Evolutionary conservation across 2,888 invertebrate species (phyloP).

Genomic region (Diachrysia chrysitis): DNA sequence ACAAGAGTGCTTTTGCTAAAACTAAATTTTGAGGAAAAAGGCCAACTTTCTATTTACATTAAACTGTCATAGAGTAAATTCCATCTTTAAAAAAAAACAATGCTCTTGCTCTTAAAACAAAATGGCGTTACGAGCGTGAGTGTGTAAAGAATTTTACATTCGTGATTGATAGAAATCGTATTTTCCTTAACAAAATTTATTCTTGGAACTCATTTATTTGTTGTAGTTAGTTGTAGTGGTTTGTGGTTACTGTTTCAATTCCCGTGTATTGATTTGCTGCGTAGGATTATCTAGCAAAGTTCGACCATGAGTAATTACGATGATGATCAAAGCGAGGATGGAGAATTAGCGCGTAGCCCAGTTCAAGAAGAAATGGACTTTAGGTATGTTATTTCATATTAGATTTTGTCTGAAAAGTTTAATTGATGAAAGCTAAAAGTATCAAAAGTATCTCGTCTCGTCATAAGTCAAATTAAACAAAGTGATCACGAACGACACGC

Average conservation of each 20-base stretch:
- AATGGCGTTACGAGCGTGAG: constrained; percentile 64
- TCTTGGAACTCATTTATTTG: constrained; percentile 11
- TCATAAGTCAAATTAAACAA: not conserved
- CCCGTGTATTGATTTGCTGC: constrained; percentile 13
- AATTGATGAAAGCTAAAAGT: too few species aligned
- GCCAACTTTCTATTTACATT: not conserved
- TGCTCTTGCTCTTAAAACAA: constrained; percentile 59
- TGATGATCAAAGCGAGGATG: constrained; percentile 95
- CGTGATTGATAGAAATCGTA: constrained; percentile 27
- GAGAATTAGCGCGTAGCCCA: constrained; percentile 94
- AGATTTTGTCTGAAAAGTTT: not conserved
- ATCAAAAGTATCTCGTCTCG: not conserved
- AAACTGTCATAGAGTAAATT: not conserved
- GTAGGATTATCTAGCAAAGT: constrained; percentile 19
- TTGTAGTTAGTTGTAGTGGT: constrained; percentile 15
- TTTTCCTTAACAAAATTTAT: constrained; percentile 5
- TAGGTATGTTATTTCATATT: constrained; percentile 69
- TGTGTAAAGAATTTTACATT: constrained; percentile 40
- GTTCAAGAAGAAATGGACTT: constrained; percentile 89
- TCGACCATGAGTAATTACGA: constrained; percentile 87
- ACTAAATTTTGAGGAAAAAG: not conserved
- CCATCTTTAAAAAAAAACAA: constrained; percentile 22
- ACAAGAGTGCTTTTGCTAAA: too few species aligned
- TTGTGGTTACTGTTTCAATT: constrained; percentile 20
- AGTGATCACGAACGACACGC: not conserved